Base-by-base conservation (phyloP, 1,140 invertebrate genomes). In the Tribolium castaneum region DNA sequence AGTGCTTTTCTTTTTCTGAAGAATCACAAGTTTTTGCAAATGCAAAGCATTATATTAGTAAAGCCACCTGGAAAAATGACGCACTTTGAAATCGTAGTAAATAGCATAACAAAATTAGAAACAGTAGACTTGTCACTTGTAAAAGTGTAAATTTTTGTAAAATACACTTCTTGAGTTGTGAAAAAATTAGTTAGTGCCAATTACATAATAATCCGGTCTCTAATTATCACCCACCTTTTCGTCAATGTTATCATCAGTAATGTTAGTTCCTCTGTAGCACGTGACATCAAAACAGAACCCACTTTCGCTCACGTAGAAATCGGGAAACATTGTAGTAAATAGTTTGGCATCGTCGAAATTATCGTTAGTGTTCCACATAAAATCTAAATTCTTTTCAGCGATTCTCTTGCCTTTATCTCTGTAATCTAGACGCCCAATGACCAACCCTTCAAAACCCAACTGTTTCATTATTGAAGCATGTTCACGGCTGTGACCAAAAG, bases 211-310 rank as follows among this genome's bases (percentile, higher is more conserved):
- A n/a, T n/a, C n/a, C n/a, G n/a, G n/a, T n/a, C n/a, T n/a, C n/a
- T n/a, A n/a, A n/a, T 30, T 30, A 5, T 30, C 3, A 30, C 25
- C 35, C 12, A 95, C 94, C 88, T 88, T 90, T 9, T 82, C 70
- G 1, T 92, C 89, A 0, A 94, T 90, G 82, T 96, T 96, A 1
- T 88, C 87, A 79, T 94, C 92, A 81, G 95, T 94, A 5, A 94
- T 91, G 19, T 96, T 92, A 0, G 95, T 95, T 54, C 95, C 93
- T 86, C 97, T 96, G 0, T 84, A 79, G 84, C 97, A 98, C 0
- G 93, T 87, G 0, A 94, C 87, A 85, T 98, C 97, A 85, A 97
- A 99, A 84, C 96, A 98, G 87, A 97, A 98, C 0, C 95, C 96
- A 4, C 90, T 89, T 1, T 96, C 97, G 9, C 96, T 92, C 0